Conservation (phyloP, 2,888 invertebrate species). For the Drosophila leonis region DNA sequence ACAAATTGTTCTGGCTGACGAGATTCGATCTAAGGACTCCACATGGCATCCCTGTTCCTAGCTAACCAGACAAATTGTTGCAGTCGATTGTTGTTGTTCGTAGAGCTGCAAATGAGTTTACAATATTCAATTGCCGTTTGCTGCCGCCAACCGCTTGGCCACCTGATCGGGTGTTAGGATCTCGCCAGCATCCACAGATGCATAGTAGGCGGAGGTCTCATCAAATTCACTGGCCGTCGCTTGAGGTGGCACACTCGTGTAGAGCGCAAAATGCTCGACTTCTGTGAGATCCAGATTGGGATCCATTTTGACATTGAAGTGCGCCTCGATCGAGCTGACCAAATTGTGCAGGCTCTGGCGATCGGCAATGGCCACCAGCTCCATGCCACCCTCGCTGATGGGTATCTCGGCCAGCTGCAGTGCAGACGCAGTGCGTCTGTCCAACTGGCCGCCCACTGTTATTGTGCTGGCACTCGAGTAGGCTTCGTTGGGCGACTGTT, state of each 20-base stretch:
- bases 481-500: constrained; percentile 85
- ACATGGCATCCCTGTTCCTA: not conserved
- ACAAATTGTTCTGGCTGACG: not conserved
- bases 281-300: constrained; percentile 91
- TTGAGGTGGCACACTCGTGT: constrained; percentile 93
- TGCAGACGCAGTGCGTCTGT: constrained; percentile 85
- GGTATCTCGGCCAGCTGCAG: constrained; percentile 85
- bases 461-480: constrained; percentile 85
- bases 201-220: constrained; percentile 94
- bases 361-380: constrained; percentile 87
- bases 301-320: constrained; percentile 85
- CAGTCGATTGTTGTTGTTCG: not conserved
- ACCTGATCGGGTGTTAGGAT: constrained; percentile 87
- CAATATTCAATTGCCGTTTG: constrained; percentile 61
- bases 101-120: not conserved
- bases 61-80: too few relatives aligned
- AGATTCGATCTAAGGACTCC: not conserved
- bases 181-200: constrained; percentile 92
- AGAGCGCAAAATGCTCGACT: constrained; percentile 94
- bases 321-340: constrained; percentile 83
- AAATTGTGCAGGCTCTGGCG: constrained; percentile 85
- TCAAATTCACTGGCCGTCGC: constrained; percentile 95
- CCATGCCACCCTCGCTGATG: constrained; percentile 86
- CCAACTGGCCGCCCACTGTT: constrained; percentile 83
- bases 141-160: constrained; percentile 82